Conservation (phyloP, 2,113 vertebrate genomes). For the Conger conger region DNA sequence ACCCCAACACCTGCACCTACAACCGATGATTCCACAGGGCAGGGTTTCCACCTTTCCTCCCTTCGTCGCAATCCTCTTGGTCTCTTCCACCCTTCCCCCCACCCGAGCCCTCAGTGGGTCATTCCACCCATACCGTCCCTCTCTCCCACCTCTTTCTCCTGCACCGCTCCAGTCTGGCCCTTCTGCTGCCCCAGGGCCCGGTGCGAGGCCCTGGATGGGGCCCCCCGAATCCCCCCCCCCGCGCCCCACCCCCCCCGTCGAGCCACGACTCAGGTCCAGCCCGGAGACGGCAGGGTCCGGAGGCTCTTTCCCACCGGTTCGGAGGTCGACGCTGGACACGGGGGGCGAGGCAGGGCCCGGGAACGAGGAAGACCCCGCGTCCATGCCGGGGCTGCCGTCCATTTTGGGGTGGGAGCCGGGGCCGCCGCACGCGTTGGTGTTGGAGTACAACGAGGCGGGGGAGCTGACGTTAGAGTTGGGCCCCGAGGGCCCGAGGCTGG, state of each 20-base stretch:
- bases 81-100: not conserved
- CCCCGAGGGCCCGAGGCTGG: not conserved
- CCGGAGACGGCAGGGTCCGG: constrained; percentile 1
- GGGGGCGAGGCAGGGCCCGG: not conserved
- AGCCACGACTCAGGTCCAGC: constrained; percentile 5
- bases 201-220: constrained; percentile 69
- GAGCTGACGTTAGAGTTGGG: constrained; percentile 22
- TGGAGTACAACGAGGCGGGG: not conserved
- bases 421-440: constrained; percentile 16
- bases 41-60: too few relatives aligned
- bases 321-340: not conserved
- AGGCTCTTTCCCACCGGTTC: constrained; percentile 9
- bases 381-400: constrained; percentile 12
- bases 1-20: not conserved
- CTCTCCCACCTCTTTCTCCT: constrained; percentile 20
- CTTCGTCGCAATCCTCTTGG: not conserved
- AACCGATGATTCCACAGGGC: not conserved
- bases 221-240: constrained; percentile 67
- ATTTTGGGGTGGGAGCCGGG: not conserved
- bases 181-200: constrained; percentile 65
- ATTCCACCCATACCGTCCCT: constrained; percentile 3
- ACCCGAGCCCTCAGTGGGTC: not conserved
- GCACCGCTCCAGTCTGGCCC: constrained; percentile 25
- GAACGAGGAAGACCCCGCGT: not conserved
- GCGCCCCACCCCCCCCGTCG: constrained; percentile 47